Evolutionary conservation across 2,797 vertebrate species (phyloP), one percentile per base, ranked within the genome.

Genomic region (Phrynocephalus vlangalii): DNA sequence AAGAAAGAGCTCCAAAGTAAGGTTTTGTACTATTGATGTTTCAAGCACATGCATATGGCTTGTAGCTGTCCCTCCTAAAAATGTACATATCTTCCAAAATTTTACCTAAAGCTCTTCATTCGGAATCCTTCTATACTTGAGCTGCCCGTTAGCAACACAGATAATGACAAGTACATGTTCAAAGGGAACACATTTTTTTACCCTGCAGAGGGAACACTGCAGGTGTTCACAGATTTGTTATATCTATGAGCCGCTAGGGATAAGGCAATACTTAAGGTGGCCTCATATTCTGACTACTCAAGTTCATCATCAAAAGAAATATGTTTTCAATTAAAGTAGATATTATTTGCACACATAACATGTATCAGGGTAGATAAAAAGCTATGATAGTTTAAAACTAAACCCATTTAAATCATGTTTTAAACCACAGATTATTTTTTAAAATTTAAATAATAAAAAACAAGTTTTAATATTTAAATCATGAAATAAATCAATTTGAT

Each of bases 21-120:
- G 24, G 20, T 75, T 87, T 89, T 84, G 87, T 79, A 44, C 28
- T 72, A 70, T 4, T 89, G 90, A 90, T 73, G 87, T 33, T 82
- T 79, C 86, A 94, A 82, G 84, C 63, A 82, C 79, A 83, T 87
- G 52, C 79, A 86, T 85, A 67, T 66, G 22, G 85, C 83, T 85
- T n/a, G 70, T 78, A 70, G 86, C 85, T 90, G 86, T 90, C 75
- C 91, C 89, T 83, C 75, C 85, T 88, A 75, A 87, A 86, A 30
- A 75, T 11, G 72, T 38, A 50, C 67, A 82, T 3, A 26, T 78
- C 90, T 85, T 72, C 13, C 20, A 1, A 3, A 44, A 44, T 44
- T 44, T 44, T 44, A 90, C 52, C 52, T 56, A 10, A 56, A 56
- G 52, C 52, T 56, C 83, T 83, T 78, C 48, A 13, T 70, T 60